A percentile compares a stretch with the other conserved stretches of the same genome.
Evolutionary conservation across 2,888 invertebrate genomes (phyloP).

Genomic region (Caradrina clavipalpis): DNA sequence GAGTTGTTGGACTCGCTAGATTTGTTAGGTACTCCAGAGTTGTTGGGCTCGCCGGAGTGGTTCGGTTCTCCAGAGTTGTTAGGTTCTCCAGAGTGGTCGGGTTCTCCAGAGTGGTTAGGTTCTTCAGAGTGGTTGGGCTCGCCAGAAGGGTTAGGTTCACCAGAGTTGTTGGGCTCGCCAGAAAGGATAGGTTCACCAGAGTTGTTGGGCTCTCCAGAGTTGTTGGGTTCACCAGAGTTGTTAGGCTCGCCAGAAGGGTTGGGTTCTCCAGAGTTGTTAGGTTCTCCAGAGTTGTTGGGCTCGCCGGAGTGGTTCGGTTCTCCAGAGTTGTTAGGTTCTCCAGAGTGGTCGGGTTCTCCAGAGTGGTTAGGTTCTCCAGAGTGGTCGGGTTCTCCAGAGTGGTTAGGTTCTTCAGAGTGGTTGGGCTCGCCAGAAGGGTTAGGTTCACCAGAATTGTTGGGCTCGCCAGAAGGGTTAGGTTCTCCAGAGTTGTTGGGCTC

Average conservation of each 20-base stretch:
- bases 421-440: background rate
- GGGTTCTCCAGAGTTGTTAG: too few species aligned
- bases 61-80: background rate
- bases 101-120: too few species aligned
- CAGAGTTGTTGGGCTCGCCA: background rate
- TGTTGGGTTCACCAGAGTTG: too few species aligned
- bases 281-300: background rate
- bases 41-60: too few species aligned
- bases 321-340: background rate
- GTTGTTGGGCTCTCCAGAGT: background rate
- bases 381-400: too few species aligned
- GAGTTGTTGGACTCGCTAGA: too few species aligned
- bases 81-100: background rate
- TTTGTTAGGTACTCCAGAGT: background rate
- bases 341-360: background rate
- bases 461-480: background rate
- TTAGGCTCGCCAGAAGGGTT: too few species aligned
- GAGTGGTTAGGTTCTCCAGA: background rate
- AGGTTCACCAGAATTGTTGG: background rate
- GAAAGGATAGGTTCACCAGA: background rate
- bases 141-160: background rate
- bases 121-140: too few species aligned
- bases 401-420: background rate
- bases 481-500: background rate
- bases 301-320: background rate